A percentile compares a stretch with the other conserved stretches of the same genome.
Evolutionary conservation across 2,888 invertebrate genomes (phyloP).

Genomic region (Hyppa rectilinea): DNA sequence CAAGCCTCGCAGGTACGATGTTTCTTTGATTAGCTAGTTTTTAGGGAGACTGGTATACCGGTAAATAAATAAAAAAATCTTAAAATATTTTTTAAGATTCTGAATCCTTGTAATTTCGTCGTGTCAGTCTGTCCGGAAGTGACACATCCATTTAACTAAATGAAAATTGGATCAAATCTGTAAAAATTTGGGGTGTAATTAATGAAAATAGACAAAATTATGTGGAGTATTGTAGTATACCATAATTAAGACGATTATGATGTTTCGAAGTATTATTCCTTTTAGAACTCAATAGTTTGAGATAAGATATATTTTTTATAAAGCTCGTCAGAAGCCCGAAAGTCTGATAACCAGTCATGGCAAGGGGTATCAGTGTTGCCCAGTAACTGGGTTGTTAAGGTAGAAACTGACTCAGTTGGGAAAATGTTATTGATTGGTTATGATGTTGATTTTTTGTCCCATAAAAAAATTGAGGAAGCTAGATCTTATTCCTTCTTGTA

Average conservation of each 20-base stretch:
- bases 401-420: too few relatives aligned
- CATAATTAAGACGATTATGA: not conserved
- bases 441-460: not conserved
- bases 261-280: not conserved
- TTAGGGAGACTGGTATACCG: too few relatives aligned
- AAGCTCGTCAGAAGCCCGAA: too few relatives aligned
- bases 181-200: too few relatives aligned
- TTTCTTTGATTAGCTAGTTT: not conserved
- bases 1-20: conserved; percentile 93
- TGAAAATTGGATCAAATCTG: too few relatives aligned
- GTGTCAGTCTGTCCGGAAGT: not conserved
- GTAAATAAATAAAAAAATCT: too few relatives aligned
- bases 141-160: too few relatives aligned
- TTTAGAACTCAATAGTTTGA: not conserved
- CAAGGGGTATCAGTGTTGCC: too few relatives aligned
- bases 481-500: not conserved
- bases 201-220: too few relatives aligned
- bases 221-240: not conserved
- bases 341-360: too few relatives aligned
- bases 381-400: too few relatives aligned
- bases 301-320: not conserved
- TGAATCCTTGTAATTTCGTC: not conserved
- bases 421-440: too few relatives aligned
- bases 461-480: not conserved
- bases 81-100: not conserved